Evolutionary conservation across 2,797 vertebrate species (phyloP).

Genomic region (Galagoides demidoff): DNA sequence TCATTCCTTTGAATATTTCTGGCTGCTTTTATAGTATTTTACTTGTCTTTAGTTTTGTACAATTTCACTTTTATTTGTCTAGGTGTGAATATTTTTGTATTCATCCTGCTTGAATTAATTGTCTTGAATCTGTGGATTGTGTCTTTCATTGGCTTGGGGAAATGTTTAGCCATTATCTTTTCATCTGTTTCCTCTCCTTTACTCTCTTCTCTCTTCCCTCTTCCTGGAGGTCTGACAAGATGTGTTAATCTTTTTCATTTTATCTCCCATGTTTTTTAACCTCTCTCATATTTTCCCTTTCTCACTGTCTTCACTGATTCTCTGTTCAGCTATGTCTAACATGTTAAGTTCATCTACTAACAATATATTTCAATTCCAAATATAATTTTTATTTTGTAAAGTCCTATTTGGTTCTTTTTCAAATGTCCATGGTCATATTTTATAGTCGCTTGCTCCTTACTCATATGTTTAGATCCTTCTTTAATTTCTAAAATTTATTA

Average conservation of each 20-base stretch:
- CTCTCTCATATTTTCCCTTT: neutral
- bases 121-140: neutral
- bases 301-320: neutral
- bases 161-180: neutral
- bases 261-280: neutral
- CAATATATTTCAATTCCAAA: conserved; percentile 23
- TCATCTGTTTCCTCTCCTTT: neutral
- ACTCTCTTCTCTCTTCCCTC: neutral
- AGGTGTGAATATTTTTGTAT: neutral
- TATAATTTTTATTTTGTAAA: neutral
- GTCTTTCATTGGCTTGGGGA: neutral
- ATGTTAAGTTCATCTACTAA: neutral
- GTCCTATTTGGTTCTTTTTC: neutral
- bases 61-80: neutral
- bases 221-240: neutral
- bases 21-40: neutral
- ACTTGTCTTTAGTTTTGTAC: neutral
- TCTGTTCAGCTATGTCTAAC: neutral
- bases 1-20: neutral
- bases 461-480: neutral
- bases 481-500: neutral
- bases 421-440: neutral
- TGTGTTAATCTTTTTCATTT: neutral
- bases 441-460: neutral
- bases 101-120: neutral